These are phyloP conservation scores for Loxodonta africana DNA, from an alignment of 2,113 vertebrate genomes.

Conservation along the genomic window DNA sequence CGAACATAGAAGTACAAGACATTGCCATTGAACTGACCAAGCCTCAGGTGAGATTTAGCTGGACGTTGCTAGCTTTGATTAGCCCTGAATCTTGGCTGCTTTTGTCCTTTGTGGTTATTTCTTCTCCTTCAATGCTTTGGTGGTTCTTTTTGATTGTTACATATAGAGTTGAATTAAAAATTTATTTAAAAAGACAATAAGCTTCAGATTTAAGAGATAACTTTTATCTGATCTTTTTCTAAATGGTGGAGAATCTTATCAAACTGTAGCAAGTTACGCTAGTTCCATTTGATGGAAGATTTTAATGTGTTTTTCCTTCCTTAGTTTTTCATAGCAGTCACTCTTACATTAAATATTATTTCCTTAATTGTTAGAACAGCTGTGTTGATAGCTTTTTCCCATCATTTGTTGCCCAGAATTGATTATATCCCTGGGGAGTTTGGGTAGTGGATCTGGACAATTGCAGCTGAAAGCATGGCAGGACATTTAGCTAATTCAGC, in stretches of 20 bases:
- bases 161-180: background rate
- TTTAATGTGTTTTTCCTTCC: slow-evolving; percentile 46
- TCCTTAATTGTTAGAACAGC: slow-evolving; percentile 43
- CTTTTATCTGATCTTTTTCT: slow-evolving; percentile 30
- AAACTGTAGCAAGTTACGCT: background rate
- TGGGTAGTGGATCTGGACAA: background rate
- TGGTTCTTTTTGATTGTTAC: background rate
- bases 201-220: background rate
- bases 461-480: background rate
- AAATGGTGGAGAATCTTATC: background rate
- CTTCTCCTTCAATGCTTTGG: background rate
- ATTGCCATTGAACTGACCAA: slow-evolving; percentile 96
- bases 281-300: background rate
- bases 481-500: background rate
- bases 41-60: slow-evolving; percentile 90
- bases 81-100: background rate
- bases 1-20: slow-evolving; percentile 95
- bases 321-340: slow-evolving; percentile 34
- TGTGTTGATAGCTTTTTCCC: background rate
- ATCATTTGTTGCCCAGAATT: background rate
- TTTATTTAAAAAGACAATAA: background rate
- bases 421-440: background rate
- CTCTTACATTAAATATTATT: background rate
- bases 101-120: background rate
- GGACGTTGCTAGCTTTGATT: background rate